Conservation (phyloP, 2,113 vertebrate species). For the Trematocara stigmaticum region DNA sequence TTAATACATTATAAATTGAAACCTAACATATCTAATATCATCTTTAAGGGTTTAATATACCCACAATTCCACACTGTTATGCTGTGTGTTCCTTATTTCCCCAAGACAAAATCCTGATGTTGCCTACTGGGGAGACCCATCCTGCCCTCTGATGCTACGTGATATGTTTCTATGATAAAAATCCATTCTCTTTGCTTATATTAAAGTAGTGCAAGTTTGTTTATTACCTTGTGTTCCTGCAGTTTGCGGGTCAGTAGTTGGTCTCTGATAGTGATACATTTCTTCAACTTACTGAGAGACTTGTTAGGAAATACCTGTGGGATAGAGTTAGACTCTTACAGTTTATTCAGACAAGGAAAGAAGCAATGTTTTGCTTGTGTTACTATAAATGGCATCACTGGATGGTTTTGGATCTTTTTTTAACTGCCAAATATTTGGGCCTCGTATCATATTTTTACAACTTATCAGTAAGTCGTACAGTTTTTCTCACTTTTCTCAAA, state of each 20-base stretch:
- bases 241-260: conserved; percentile 66
- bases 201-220: neutral
- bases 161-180: neutral
- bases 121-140: neutral
- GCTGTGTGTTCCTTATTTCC: neutral
- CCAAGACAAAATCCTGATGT: neutral
- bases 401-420: neutral
- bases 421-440: neutral
- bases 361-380: neutral
- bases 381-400: neutral
- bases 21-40: neutral
- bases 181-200: neutral
- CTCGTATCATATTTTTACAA: neutral
- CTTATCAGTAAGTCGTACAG: neutral
- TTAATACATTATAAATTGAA: neutral
- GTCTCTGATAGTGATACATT: conserved; percentile 68
- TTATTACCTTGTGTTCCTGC: conserved; percentile 72
- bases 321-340: neutral
- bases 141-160: neutral
- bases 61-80: neutral
- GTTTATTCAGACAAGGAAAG: neutral
- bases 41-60: accelerated
- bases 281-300: conserved; percentile 60
- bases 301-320: conserved; percentile 54
- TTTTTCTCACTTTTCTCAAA: neutral